Percentiles rank a stretch among this genome's conserved stretches.
Evolutionary conservation across 2,888 invertebrate species (phyloP).

Genomic region (Habroteleia sp.): DNA sequence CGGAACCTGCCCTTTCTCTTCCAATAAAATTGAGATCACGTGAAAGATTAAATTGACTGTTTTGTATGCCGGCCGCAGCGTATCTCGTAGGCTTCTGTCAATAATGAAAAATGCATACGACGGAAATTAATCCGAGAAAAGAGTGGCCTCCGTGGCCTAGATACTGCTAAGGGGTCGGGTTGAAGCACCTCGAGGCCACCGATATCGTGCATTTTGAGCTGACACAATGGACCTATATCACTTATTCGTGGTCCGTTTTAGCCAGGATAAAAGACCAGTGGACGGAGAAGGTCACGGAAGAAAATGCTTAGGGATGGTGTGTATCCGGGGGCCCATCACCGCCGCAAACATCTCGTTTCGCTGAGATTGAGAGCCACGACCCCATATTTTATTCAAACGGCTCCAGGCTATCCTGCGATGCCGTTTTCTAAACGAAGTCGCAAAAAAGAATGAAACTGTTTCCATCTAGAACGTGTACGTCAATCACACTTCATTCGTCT

Average conservation of each 20-base stretch:
- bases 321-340: constrained; percentile 74
- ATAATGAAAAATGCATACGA: constrained; percentile 56
- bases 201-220: constrained; percentile 55
- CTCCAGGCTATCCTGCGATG: constrained; percentile 38
- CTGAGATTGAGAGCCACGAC: constrained; percentile 80
- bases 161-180: constrained; percentile 54
- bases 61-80: constrained; percentile 40
- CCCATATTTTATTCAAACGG: constrained; percentile 79
- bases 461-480: constrained; percentile 4
- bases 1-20: constrained; percentile 6
- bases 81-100: constrained; percentile 54
- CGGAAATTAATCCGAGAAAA: constrained; percentile 60
- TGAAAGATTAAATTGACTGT: constrained; percentile 53
- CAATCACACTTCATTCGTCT: too few relatives aligned
- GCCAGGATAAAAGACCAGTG: constrained; percentile 71
- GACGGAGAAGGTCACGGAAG: constrained; percentile 62
- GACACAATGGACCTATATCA: constrained; percentile 76
- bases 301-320: constrained; percentile 64
- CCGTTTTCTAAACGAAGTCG: constrained; percentile 32
- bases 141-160: constrained; percentile 65
- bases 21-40: constrained; percentile 59
- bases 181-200: constrained; percentile 58
- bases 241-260: constrained; percentile 79
- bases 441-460: constrained; percentile 11
- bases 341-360: constrained; percentile 78